These are phyloP conservation scores for Exaiptasia diaphana DNA, from an alignment of 64 coral and sea anemone species.

Conservation along the genomic window DNA sequence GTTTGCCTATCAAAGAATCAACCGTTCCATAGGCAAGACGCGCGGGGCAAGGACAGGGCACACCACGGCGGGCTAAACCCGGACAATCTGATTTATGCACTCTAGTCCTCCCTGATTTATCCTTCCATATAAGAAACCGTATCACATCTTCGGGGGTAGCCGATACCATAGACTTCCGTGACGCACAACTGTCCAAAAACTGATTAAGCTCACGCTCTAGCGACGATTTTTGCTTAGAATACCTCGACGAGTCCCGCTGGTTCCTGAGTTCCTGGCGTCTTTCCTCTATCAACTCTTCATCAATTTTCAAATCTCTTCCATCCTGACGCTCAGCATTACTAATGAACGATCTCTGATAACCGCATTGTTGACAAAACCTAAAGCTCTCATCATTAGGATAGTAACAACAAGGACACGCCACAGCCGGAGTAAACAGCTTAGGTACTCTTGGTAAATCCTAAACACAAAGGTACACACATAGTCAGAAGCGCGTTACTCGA, in stretches of 20 bases:
- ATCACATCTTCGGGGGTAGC: constrained; percentile 14
- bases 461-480: not conserved
- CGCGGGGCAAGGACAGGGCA: not conserved
- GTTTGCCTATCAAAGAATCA: constrained; percentile 19
- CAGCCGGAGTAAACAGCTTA: constrained; percentile 24
- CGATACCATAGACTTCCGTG: not conserved
- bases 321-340: not conserved
- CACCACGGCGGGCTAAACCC: not conserved
- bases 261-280: not conserved
- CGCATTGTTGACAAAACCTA: constrained; percentile 33
- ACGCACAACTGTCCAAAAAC: not conserved
- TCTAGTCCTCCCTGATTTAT: constrained; percentile 15
- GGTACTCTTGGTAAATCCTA: constrained; percentile 10
- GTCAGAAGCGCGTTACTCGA: not conserved
- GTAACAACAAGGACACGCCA: not conserved
- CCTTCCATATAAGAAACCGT: constrained; percentile 55
- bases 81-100: constrained; percentile 4
- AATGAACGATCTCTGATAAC: not conserved
- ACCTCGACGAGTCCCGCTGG: not conserved
- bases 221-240: constrained; percentile 41
- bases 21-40: constrained; percentile 17
- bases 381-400: constrained; percentile 40
- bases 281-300: not conserved
- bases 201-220: constrained; percentile 15
- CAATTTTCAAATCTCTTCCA: not conserved